These are phyloP conservation scores for Nesometra sesokonis DNA, from an alignment of 35 echinoderm and acorn worm species.

Conservation along the genomic window DNA sequence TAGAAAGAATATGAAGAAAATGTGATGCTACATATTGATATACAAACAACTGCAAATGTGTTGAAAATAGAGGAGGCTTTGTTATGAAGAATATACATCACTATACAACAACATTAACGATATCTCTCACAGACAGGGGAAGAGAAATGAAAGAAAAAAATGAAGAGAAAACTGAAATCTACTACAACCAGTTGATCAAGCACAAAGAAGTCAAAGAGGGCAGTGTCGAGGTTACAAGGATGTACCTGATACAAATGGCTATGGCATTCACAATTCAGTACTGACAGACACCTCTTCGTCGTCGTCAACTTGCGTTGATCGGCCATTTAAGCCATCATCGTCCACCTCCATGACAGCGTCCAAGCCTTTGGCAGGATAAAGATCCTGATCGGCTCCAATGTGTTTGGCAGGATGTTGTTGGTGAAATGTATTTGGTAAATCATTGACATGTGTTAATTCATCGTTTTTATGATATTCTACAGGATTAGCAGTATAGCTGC, in stretches of 20 bases:
- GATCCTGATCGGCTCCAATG: not conserved
- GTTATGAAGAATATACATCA: too few relatives aligned
- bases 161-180: not conserved
- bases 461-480: not conserved
- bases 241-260: not conserved
- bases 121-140: too few relatives aligned
- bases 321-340: not conserved
- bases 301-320: not conserved
- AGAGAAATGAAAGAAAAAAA: not conserved
- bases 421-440: not conserved
- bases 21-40: too few relatives aligned
- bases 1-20: too few relatives aligned
- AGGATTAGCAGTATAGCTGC: not conserved
- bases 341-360: not conserved
- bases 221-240: not conserved
- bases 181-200: not conserved
- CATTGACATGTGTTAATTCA: not conserved
- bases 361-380: not conserved
- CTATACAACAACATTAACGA: too few relatives aligned
- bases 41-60: too few relatives aligned
- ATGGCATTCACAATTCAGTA: not conserved
- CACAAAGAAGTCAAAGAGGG: not conserved
- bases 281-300: not conserved
- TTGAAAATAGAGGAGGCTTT: too few relatives aligned
- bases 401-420: not conserved